Percentiles rank a stretch among this genome's conserved stretches.
Evolutionary conservation across 2,797 vertebrate genomes (phyloP).

Genomic region (Eulemur albifrons): DNA sequence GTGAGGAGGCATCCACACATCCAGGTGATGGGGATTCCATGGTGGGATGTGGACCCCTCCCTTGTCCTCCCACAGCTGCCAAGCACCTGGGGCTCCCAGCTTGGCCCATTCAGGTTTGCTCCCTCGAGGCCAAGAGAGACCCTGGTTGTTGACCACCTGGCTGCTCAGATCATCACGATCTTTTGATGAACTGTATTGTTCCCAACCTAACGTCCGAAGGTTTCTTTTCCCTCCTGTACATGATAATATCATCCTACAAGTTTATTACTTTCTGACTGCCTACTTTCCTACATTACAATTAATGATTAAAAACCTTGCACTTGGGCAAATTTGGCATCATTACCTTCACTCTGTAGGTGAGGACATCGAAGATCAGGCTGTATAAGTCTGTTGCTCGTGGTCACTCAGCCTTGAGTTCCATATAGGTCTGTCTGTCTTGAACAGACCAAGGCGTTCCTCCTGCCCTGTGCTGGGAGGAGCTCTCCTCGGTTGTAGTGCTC

Average conservation of each 20-base stretch:
- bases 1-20: not conserved
- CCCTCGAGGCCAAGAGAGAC: not conserved
- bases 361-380: not conserved
- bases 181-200: not conserved
- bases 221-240: not conserved
- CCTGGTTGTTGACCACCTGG: not conserved
- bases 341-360: not conserved
- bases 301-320: not conserved
- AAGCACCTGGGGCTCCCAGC: rapidly evolving
- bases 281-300: not conserved
- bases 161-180: not conserved
- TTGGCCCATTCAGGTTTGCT: not conserved
- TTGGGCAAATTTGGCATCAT: not conserved
- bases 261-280: not conserved
- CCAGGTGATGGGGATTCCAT: not conserved
- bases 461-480: rapidly evolving
- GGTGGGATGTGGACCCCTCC: not conserved
- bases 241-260: not conserved
- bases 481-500: rapidly evolving
- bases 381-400: not conserved
- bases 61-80: not conserved
- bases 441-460: not conserved
- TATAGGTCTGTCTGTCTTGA: not conserved
- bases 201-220: not conserved
- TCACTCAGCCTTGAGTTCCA: not conserved